Evolutionary conservation across 2,797 vertebrate species (phyloP), one percentile per base, ranked within the genome.

Genomic region (Tenualosa thibaudeaui): DNA sequence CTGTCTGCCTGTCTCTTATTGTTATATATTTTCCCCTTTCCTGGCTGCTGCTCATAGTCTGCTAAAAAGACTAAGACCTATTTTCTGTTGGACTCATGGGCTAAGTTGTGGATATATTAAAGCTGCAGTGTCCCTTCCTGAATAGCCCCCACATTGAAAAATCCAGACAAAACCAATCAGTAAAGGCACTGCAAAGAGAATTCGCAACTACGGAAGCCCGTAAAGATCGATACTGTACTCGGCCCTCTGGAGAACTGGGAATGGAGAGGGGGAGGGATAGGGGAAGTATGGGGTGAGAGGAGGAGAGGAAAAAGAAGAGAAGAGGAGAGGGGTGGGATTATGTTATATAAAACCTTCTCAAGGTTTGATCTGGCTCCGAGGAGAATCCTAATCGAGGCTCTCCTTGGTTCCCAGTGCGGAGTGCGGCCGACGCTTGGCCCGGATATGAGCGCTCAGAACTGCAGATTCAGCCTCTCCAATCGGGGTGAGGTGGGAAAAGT

Each of bases 311-410:
- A 71, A 1, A 68, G 65, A 26, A 37, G 9, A 71, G 60, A 24
- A 84, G 65, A 82, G 43, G 81, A 71, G 68, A 81, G 24, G 17
- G 68, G 26, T 71, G 71, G 81, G 84, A 87, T 85, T 83, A 87
- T 62, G 49, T 85, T 85, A 60, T 81, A 85, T 83, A 87, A 87
- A 84, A 85, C 43, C 56, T 85, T 60, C 82, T 81, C 60, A 37
- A 85, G 84, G 81, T 87, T 83, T 83, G 81, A 84, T 87, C 81
- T 85, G 26, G 46, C 68, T 81, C 54, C 81, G 86, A 85, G 81
- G 81, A 84, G 81, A 83, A 17, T 81, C 56, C 26, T 87, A 87
- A 87, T 85, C 43, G 65, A n/a, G 60, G 81, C 68, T 75, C 68
- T 75, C 12, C 3, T 31, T 10, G 40, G 19, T 40, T 75, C 68